Conservation (phyloP, 2,113 vertebrate species). For the Promerops cafer region DNA sequence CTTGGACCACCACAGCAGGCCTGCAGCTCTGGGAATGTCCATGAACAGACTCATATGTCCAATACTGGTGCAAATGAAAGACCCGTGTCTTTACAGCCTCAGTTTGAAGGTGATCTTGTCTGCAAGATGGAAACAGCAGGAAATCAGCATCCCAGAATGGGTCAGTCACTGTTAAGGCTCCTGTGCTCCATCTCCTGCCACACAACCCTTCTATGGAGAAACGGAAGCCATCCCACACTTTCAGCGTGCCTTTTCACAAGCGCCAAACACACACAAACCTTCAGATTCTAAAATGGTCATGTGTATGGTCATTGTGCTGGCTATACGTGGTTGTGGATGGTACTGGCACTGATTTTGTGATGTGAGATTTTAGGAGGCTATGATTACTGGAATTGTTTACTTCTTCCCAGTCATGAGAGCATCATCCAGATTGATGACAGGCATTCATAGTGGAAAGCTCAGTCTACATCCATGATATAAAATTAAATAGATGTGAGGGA, state of each 20-base stretch:
- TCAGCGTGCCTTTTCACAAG: background rate
- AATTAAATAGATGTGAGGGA: background rate
- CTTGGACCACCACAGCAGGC: background rate
- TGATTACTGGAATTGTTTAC: background rate
- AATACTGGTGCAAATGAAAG: background rate
- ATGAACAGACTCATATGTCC: background rate
- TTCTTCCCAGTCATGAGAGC: background rate
- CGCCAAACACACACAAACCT: background rate
- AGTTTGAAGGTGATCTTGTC: background rate
- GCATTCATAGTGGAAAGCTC: background rate
- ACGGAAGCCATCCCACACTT: background rate
- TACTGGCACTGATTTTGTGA: background rate
- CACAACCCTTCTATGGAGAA: background rate
- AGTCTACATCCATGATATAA: background rate
- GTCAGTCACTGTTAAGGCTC: background rate
- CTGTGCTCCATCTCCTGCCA: accelerated
- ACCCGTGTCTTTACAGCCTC: background rate
- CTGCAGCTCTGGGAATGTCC: background rate
- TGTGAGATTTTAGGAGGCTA: background rate
- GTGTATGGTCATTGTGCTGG: background rate
- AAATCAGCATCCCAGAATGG: background rate
- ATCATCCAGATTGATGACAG: background rate
- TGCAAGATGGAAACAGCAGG: background rate
- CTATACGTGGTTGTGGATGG: background rate
- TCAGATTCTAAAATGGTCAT: background rate